Evolutionary conservation across 2,113 vertebrate genomes (phyloP).

Genomic region (Paramormyrops kingsleyae): DNA sequence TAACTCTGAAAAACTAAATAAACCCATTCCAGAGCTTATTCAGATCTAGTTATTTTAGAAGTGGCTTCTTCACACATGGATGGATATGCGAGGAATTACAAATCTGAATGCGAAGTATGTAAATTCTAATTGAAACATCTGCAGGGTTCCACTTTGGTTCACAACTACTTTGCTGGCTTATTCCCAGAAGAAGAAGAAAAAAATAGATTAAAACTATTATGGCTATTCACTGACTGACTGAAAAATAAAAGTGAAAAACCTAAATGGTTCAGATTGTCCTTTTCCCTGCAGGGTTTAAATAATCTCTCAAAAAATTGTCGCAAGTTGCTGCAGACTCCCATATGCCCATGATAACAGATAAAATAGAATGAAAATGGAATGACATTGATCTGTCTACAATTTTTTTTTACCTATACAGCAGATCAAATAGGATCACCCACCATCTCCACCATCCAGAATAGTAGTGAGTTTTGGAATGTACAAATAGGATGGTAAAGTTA

Average conservation of each 20-base stretch:
- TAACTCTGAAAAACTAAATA: not conserved
- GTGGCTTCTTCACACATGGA: not conserved
- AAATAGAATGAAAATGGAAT: not conserved
- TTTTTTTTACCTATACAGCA: not conserved
- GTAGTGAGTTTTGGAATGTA: conserved; percentile 3
- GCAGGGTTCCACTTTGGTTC: not conserved
- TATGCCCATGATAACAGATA: not conserved
- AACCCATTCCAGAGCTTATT: not conserved
- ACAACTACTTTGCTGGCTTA: not conserved
- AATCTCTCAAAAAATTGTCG: not conserved
- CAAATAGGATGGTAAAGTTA: not conserved
- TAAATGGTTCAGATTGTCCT: not conserved
- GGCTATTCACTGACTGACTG: not conserved
- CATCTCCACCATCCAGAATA: not conserved
- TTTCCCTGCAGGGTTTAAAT: conserved; percentile 2
- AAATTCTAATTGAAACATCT: not conserved
- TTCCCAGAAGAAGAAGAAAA: not conserved
- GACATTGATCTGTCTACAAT: not conserved
- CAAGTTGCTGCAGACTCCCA: not conserved
- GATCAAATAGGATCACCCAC: not conserved
- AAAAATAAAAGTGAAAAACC: not conserved
- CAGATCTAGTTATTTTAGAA: not conserved
- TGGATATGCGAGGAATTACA: not conserved
- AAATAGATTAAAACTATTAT: not conserved
- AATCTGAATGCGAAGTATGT: not conserved